These are phyloP conservation scores for Coccyzus lansbergi DNA, from an alignment of 2,797 vertebrate genomes.

Conservation along the genomic window DNA sequence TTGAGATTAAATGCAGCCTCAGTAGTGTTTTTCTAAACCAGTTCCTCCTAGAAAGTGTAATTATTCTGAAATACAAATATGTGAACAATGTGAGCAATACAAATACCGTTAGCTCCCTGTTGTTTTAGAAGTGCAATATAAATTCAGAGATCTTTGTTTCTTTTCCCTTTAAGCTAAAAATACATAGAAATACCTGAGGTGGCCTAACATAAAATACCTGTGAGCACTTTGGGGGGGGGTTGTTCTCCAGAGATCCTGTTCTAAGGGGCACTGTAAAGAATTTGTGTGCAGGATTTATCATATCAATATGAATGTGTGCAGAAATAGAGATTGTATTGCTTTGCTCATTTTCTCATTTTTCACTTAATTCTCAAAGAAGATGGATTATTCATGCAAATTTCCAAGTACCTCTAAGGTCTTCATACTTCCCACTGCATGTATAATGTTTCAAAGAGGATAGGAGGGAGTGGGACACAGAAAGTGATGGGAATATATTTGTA, in stretches of 20 bases:
- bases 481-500: neutral
- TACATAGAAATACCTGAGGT: neutral
- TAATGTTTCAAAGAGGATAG: neutral
- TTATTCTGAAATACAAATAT: neutral
- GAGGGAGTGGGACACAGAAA: neutral
- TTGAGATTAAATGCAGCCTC: neutral
- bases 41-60: neutral
- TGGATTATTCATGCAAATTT: neutral
- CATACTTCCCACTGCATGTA: neutral
- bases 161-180: neutral
- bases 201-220: neutral
- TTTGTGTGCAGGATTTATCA: neutral
- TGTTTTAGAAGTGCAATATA: neutral
- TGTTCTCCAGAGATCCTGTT: neutral
- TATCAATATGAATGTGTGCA: neutral
- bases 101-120: neutral
- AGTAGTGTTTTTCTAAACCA: neutral
- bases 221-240: neutral
- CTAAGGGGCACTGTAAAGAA: neutral
- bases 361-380: neutral
- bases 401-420: neutral
- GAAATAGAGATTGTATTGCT: neutral
- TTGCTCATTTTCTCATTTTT: neutral
- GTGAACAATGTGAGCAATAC: neutral
- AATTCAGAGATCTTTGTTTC: neutral